Percentiles rank a stretch among this genome's conserved stretches.
These are phyloP conservation scores for Apostichopus leukothele DNA, from an alignment of 53 echinoderm and acorn worm species.

Conservation along the genomic window DNA sequence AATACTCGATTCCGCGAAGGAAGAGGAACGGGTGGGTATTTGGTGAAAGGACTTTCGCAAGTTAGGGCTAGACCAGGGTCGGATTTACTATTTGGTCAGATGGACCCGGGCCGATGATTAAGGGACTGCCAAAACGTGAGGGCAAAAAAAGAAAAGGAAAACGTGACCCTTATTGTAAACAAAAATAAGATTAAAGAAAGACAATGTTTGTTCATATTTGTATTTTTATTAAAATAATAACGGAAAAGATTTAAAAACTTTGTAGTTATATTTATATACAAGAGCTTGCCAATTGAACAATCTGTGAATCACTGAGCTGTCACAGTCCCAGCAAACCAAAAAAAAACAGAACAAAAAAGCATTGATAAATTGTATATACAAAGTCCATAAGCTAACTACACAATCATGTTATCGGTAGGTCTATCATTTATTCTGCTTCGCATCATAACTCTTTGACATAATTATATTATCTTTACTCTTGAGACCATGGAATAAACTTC, in stretches of 20 bases:
- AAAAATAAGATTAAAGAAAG: too few species aligned
- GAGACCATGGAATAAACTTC: too few species aligned
- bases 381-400: slow-evolving; percentile 13
- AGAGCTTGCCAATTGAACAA: slow-evolving; percentile 6
- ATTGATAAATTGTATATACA: slow-evolving; percentile 13
- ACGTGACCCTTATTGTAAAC: too few species aligned
- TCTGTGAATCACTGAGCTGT: slow-evolving; percentile 1
- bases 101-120: too few species aligned
- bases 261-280: slow-evolving; percentile 13
- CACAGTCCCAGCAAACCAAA: not conserved
- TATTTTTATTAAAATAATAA: slow-evolving; percentile 6
- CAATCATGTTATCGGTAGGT: slow-evolving; percentile 13
- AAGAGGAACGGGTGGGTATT: too few species aligned
- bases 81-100: too few species aligned
- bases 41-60: too few species aligned
- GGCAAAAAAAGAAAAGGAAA: too few species aligned
- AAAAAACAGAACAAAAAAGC: not conserved
- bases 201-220: not conserved
- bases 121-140: too few species aligned
- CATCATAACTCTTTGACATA: not conserved
- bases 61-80: too few species aligned
- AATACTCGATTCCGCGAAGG: too few species aligned
- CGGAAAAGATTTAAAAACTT: slow-evolving; percentile 6
- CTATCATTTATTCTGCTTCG: slow-evolving; percentile 7
- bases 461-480: too few species aligned